Evolutionary conservation across 2,888 invertebrate species (phyloP).

Genomic region (Lagria hirta): DNA sequence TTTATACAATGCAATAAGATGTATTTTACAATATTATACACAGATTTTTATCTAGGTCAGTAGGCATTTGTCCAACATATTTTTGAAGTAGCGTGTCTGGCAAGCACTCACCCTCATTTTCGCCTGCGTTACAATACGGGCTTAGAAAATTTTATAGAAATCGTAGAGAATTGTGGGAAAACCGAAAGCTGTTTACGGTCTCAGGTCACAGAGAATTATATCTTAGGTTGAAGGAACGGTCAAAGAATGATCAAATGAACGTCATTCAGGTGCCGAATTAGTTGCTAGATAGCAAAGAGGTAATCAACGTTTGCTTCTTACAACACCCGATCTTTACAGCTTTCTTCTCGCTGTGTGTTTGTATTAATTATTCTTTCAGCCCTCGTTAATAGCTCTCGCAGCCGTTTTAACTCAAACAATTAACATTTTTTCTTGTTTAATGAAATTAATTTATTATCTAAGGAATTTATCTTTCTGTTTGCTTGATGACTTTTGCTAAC

Average conservation of each 20-base stretch:
- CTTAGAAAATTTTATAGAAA: constrained; percentile 5
- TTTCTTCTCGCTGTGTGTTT: constrained; percentile 10
- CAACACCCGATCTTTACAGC: constrained; percentile 13
- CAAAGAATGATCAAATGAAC: constrained; percentile 20
- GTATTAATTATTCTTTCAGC: constrained; percentile 17
- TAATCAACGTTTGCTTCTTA: constrained; percentile 14
- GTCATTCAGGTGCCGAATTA: constrained; percentile 25
- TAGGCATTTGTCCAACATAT: too few species aligned
- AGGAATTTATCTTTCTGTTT: constrained; percentile 15
- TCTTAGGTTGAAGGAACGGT: constrained; percentile 14
- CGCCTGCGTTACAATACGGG: too few species aligned
- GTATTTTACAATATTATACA: too few species aligned
- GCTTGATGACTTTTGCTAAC: too few species aligned
- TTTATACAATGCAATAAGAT: too few species aligned
- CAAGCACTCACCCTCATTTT: too few species aligned
- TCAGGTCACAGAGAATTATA: constrained; percentile 12
- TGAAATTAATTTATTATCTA: constrained; percentile 18
- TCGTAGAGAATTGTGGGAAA: constrained; percentile 21
- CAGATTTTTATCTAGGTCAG: too few species aligned
- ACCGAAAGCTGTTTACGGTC: constrained; percentile 13
- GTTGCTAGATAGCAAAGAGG: constrained; percentile 17
- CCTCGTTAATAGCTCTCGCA: constrained; percentile 2
- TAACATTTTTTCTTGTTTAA: constrained; percentile 17
- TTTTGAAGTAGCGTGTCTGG: too few species aligned
- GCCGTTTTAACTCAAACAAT: constrained; percentile 11